Evolutionary conservation across 2,797 vertebrate species (phyloP), one percentile per base, ranked within the genome.

Genomic region (Chaenodraco wilsoni): DNA sequence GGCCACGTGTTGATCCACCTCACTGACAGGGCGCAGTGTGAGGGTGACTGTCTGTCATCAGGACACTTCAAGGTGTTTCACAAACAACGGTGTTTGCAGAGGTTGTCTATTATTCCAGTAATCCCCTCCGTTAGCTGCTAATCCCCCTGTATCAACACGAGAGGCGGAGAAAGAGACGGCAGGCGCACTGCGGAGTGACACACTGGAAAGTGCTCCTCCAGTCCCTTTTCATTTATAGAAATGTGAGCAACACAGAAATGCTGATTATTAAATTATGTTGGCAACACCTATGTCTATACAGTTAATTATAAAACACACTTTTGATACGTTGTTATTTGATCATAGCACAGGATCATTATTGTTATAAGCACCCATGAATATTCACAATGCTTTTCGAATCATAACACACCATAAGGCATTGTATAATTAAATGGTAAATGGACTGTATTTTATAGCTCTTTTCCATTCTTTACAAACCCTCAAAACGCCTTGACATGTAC

Each of bases 121-220:
- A 93, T 88, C 88, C 85, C 69, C 15, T 64, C 79, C 86, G 81
- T 89, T 91, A 86, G 88, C 58, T n/a, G 71, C 87, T 91, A 92
- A 94, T 91, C 88, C 86, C 65, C 71, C 76, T 90, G 87, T 76
- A 90, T 91, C 83, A 84, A 84, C 82, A 64, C 8, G 40, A 71
- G 62, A 68, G 14, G 41, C 54, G 40, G 72, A 64, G 43, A 65
- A 76, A 71, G 69, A 76, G 52, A 69, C 37, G 31, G 33, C 58
- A n/a, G 63, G 64, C 60, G 71, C 23, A 50, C 51, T 60, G 72
- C 68, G 43, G 67, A 78, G 78, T 82, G 71, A 89, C 72, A 80
- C 51, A 80, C 72, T 70, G 81, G 82, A 90, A 89, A 88, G 83
- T 84, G 44, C 65, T 71, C 51, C 69, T 65, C 3, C 5, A 55